Evolutionary conservation across 2,797 vertebrate species (phyloP).

Genomic region (Paratrypauchen microcephalus): DNA sequence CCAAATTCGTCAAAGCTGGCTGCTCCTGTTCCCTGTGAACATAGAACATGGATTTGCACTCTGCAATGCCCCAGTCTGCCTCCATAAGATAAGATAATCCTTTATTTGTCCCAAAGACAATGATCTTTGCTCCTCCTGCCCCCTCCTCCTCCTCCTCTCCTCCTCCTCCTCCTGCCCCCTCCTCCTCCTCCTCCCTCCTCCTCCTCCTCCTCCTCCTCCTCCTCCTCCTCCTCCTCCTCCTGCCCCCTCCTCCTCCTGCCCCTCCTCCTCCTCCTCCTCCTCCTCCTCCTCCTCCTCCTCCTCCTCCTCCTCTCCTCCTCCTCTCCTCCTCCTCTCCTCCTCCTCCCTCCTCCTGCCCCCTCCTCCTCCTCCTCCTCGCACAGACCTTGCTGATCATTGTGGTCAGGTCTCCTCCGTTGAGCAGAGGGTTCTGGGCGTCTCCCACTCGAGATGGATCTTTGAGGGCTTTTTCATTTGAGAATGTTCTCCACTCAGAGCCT

Average conservation of each 20-base stretch:
- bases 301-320: no score
- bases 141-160: no score
- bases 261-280: rapidly evolving
- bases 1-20: conserved; percentile 99
- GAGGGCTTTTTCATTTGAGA: conserved; percentile 97
- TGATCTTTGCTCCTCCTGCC: not conserved
- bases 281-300: no score
- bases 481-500: conserved; percentile 98
- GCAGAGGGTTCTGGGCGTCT: conserved; percentile 93
- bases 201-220: no score
- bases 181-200: not conserved
- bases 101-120: no score
- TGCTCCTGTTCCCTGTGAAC: conserved; percentile 89
- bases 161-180: rapidly evolving
- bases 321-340: no score
- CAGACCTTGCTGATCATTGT: conserved; percentile 99
- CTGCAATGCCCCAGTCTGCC: not conserved
- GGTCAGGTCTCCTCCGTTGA: conserved; percentile 94
- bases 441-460: conserved; percentile 99
- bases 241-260: no score
- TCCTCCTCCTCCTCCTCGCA: no score
- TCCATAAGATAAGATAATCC: no score
- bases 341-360: rapidly evolving
- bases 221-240: not conserved
- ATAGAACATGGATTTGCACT: not conserved